Base-by-base conservation (phyloP, 2,113 vertebrate species). In the Pangasianodon hypophthalmus region DNA sequence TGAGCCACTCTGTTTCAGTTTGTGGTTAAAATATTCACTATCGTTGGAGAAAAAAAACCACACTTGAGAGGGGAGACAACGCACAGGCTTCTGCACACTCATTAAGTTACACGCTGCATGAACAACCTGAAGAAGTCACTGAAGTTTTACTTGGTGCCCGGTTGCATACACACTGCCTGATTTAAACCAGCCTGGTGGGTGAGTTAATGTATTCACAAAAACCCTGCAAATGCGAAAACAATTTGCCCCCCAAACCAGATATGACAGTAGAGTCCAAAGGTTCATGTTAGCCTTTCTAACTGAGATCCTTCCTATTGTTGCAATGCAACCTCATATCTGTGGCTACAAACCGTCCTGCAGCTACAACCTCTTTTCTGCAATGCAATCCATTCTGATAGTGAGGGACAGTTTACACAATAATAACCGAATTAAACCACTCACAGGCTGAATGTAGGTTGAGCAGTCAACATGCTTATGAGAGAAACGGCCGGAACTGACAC, bases 71-170 rank as follows among this genome's bases (percentile, higher is more conserved):
- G 32, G 79, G 79, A 81, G 16, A 32, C 26, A 54, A 7, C 6
- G 29, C 79, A 19, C 8, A 77, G 7, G 9, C 48, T 80, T 80
- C 6, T 80, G 26, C 77, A 80, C 21, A 80, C 41, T 46, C 79
- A 50, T 29, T 50, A n/a, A 32, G 50, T 82, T 82, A 82, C 81
- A 83, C 58, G 81, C 81, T 83, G 54, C 81, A 58, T 9, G 37
- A 54, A 41, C 29, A 19, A 48, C 48, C 0, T n/a, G 44, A 79
- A 21, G 21, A 24, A 11, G 41, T 48, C 16, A 48, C 21, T 77
- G 3, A 46, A 21, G 37, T 46, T 24, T 4, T 19, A 6, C 9
- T 19, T 18, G 4, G 69, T 10, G 73, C 1, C 0, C 32, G 8
- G 13, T 24, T 26, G 8, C 2, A 46, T 77, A 1, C 41, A 16